Conservation (phyloP, 2,113 vertebrate genomes). For the Ploceus nigricollis region DNA sequence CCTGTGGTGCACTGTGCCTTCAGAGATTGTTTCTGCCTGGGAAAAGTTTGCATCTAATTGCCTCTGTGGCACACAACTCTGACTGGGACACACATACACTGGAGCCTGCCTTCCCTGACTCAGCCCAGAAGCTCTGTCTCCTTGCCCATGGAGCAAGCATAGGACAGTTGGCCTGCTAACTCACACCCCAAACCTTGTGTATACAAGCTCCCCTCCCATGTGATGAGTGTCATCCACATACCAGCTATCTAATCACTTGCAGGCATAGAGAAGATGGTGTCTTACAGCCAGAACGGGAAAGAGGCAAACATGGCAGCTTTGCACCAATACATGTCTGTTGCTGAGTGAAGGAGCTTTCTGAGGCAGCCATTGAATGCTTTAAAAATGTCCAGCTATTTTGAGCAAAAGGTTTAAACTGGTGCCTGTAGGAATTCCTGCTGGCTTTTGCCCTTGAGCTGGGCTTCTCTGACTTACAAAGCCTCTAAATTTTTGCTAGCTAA, state of each 20-base stretch:
- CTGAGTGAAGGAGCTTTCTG: not conserved
- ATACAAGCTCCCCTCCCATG: not conserved
- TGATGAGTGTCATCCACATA: not conserved
- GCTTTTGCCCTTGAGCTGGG: not conserved
- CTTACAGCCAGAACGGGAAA: not conserved
- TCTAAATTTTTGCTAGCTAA: not conserved
- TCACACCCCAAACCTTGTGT: not conserved
- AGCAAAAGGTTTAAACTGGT: not conserved
- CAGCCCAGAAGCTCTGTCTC: not conserved
- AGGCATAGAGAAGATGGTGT: not conserved
- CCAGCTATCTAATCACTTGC: not conserved
- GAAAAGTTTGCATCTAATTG: not conserved
- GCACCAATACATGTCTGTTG: not conserved
- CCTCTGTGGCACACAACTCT: not conserved
- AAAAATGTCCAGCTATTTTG: not conserved
- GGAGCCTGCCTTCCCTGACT: not conserved
- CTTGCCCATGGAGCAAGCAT: rapidly evolving
- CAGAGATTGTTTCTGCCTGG: not conserved
- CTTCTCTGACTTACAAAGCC: not conserved
- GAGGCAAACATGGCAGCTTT: not conserved
- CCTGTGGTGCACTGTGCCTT: not conserved
- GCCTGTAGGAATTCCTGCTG: not conserved
- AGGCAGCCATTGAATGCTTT: not conserved
- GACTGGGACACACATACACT: not conserved
- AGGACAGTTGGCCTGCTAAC: not conserved